A percentile compares a stretch with the other conserved stretches of the same genome.
Conservation (phyloP, 2,797 vertebrate species). For the Acomys russatus region DNA sequence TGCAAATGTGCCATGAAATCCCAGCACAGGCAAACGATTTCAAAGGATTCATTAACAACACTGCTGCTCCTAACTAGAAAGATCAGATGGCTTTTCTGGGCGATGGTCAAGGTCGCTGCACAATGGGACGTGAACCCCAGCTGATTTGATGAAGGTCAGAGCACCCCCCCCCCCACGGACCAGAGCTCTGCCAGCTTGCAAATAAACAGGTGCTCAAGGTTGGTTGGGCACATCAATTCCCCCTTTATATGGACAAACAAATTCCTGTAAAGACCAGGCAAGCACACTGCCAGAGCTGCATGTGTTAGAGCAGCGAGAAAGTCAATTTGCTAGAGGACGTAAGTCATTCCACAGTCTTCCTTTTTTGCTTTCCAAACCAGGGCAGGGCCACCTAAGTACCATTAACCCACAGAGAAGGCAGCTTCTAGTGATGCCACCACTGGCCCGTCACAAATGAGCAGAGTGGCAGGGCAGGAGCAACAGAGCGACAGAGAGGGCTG, state of each 20-base stretch:
- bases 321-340: background rate
- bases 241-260: slow-evolving; percentile 41
- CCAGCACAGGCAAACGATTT: slow-evolving; percentile 24
- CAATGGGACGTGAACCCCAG: background rate
- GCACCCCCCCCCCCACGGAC: background rate
- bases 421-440: background rate
- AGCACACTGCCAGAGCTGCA: background rate
- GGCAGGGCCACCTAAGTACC: background rate
- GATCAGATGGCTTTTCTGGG: slow-evolving; percentile 6
- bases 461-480: background rate
- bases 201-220: background rate
- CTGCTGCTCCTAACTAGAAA: slow-evolving; percentile 29
- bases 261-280: background rate
- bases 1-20: slow-evolving; percentile 73
- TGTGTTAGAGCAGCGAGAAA: background rate
- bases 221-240: background rate
- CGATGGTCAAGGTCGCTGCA: background rate
- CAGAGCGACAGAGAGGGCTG: too few relatives aligned
- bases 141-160: background rate
- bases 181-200: background rate
- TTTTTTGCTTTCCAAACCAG: background rate
- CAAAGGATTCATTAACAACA: slow-evolving; percentile 63
- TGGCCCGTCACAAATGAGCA: too few relatives aligned
- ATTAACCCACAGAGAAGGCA: background rate
- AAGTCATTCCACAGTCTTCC: background rate